phyloP scores from a whole-genome alignment of 2,888 invertebrate species.

The Pachliopta kotzebuea region DNA sequence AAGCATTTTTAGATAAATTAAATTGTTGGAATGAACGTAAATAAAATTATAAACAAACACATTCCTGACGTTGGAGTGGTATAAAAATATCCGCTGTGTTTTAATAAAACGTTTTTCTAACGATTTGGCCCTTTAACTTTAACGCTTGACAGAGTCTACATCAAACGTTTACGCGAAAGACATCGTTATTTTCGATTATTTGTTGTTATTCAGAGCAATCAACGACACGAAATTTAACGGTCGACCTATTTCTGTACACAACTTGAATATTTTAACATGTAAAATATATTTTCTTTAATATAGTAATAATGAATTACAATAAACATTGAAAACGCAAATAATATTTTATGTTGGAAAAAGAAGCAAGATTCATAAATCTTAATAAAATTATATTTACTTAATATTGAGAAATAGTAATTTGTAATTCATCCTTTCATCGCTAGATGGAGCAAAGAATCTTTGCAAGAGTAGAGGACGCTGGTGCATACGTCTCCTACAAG shows the following conservation, averaged over 20 bases:
- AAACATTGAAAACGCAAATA: too few species aligned
- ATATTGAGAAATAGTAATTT: not conserved
- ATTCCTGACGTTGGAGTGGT: conserved; percentile 26
- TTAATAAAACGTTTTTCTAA: conserved; percentile 46
- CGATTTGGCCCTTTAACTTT: conserved; percentile 51
- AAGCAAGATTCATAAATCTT: too few species aligned
- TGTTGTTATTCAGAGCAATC: conserved; percentile 52
- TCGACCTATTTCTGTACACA: conserved; percentile 45
- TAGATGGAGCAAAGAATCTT: not conserved
- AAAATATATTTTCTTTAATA: not conserved
- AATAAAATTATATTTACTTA: too few species aligned
- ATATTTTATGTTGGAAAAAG: too few species aligned
- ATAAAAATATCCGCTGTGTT: conserved; percentile 35
- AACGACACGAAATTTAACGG: conserved; percentile 47
- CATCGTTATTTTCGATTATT: conserved; percentile 64
- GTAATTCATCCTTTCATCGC: not conserved
- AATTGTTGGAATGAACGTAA: not conserved
- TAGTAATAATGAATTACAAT: too few species aligned
- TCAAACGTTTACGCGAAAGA: conserved; percentile 50
- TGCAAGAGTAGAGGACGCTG: not conserved
- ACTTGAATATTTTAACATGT: not conserved
- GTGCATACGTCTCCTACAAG: too few species aligned
- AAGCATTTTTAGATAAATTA: not conserved
- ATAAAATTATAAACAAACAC: conserved; percentile 14
- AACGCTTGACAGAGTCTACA: conserved; percentile 46